Evolutionary conservation across 2,113 vertebrate genomes (phyloP).

Genomic region (Silurus meridionalis): DNA sequence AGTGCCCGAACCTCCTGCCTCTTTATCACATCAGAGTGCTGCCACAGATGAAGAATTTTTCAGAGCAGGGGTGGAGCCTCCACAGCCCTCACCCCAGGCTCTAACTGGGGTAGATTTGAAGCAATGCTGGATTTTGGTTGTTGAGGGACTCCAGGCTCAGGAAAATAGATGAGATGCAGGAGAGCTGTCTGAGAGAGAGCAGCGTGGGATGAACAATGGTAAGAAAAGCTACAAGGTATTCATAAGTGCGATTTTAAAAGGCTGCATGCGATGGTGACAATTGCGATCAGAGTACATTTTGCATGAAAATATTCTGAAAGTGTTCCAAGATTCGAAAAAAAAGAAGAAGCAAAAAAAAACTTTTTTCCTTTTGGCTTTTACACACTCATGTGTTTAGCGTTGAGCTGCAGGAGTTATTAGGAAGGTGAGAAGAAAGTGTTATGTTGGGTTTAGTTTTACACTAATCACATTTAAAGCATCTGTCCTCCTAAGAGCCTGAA

Average conservation of each 20-base stretch:
- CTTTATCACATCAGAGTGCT: constrained; percentile 32
- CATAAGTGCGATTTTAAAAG: neutral
- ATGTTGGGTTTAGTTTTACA: constrained; percentile 15
- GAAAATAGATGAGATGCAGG: constrained; percentile 12
- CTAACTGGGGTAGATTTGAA: constrained; percentile 22
- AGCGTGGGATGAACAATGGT: constrained; percentile 26
- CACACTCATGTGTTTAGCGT: neutral
- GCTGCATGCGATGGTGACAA: neutral
- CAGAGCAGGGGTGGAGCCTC: neutral
- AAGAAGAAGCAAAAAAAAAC: too few relatives aligned
- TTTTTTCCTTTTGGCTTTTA: neutral
- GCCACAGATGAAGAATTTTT: constrained; percentile 21
- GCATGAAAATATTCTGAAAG: neutral
- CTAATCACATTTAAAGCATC: constrained; percentile 30
- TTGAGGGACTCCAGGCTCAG: constrained; percentile 1
- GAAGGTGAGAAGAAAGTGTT: constrained; percentile 20
- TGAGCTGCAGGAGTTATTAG: constrained; percentile 20
- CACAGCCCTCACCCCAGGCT: constrained; percentile 4
- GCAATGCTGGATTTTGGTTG: neutral
- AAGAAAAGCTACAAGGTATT: neutral
- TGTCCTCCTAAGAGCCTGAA: neutral
- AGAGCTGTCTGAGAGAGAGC: constrained; percentile 2
- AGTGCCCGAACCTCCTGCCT: constrained; percentile 12
- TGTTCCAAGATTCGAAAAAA: neutral
- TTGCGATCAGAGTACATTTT: neutral